A percentile compares a stretch with the other conserved stretches of the same genome.
Conservation (phyloP, 1,140 invertebrate species). For the Triops cancriformis region DNA sequence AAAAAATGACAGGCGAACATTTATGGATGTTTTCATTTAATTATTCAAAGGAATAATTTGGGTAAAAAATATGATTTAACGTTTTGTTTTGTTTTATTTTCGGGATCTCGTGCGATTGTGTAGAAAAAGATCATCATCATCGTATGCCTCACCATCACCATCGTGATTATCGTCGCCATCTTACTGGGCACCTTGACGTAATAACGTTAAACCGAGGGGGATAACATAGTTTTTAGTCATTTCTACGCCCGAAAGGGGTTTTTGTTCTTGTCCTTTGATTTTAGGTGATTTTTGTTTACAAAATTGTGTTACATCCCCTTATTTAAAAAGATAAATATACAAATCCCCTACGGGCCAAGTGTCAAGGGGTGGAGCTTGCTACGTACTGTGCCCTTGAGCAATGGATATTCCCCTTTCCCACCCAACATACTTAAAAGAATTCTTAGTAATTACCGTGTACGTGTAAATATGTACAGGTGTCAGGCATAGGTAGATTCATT, state of each 20-base stretch:
- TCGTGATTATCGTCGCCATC: constrained; percentile 26
- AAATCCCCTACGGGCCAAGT: too few species aligned
- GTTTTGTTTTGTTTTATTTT: constrained; percentile 22
- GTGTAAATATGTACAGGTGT: constrained; percentile 10
- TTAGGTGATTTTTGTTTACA: too few species aligned
- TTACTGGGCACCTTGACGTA: constrained; percentile 14
- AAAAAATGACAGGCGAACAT: too few species aligned
- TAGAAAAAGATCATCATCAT: constrained; percentile 30
- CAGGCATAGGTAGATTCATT: not conserved
- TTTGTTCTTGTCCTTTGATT: not conserved
- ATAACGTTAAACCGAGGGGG: not conserved
- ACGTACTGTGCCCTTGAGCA: not conserved
- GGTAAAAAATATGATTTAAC: not conserved
- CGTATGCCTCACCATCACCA: constrained; percentile 25
- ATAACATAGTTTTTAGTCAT: not conserved
- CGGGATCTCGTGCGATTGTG: constrained; percentile 15
- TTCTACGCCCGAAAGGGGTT: not conserved
- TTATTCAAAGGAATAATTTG: too few species aligned
- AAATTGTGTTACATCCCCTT: too few species aligned
- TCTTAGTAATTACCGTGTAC: constrained; percentile 3
- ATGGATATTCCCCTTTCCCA: not conserved
- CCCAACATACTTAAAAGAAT: not conserved
- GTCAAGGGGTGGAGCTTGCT: too few species aligned
- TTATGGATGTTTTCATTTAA: too few species aligned
- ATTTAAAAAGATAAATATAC: too few species aligned